A percentile compares a stretch with the other conserved stretches of the same genome.
Evolutionary conservation across 2,797 vertebrate species (phyloP).

Genomic region (Sebastolobus altivelis): DNA sequence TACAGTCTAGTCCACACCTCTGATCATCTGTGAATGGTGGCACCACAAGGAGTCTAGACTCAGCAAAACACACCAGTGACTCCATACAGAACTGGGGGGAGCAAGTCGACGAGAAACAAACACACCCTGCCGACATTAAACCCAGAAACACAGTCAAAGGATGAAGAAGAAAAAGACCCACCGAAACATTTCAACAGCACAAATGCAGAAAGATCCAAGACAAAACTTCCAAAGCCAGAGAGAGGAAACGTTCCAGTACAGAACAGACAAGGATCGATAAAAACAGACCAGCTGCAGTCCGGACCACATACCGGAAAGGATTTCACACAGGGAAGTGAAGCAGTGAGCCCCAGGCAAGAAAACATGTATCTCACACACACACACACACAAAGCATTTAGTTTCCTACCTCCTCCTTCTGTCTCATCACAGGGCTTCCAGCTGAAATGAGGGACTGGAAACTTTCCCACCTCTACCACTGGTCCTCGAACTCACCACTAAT

Average conservation of each 20-base stretch:
- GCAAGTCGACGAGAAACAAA: conserved; percentile 50
- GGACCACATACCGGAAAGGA: conserved; percentile 60
- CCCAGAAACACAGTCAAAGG: conserved; percentile 58
- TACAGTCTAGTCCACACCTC: conserved; percentile 38
- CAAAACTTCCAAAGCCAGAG: conserved; percentile 62
- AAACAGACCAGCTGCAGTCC: conserved; percentile 62
- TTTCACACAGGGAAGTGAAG: conserved; percentile 68
- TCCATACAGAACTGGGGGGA: conserved; percentile 38
- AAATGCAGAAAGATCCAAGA: conserved; percentile 69
- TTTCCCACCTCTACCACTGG: conserved; percentile 60
- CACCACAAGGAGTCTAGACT: conserved; percentile 18
- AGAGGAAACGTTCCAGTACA: conserved; percentile 57
- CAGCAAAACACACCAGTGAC: conserved; percentile 38
- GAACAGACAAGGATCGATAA: conserved; percentile 57
- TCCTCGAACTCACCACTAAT: conserved; percentile 56
- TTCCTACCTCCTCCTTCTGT: conserved; percentile 81
- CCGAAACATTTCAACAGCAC: conserved; percentile 61
- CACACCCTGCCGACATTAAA: conserved; percentile 44
- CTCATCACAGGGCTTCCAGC: conserved; percentile 74
- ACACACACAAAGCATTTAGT: conserved; percentile 32
- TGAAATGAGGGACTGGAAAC: conserved; percentile 64
- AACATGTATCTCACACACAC: conserved; percentile 45
- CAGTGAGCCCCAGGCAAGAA: conserved; percentile 66
- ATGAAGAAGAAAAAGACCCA: conserved; percentile 48
- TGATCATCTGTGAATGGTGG: conserved; percentile 36